Percentiles rank a stretch among this genome's conserved stretches.
Evolutionary conservation across 2,888 invertebrate species (phyloP).

Genomic region (Cotesia congregata): DNA sequence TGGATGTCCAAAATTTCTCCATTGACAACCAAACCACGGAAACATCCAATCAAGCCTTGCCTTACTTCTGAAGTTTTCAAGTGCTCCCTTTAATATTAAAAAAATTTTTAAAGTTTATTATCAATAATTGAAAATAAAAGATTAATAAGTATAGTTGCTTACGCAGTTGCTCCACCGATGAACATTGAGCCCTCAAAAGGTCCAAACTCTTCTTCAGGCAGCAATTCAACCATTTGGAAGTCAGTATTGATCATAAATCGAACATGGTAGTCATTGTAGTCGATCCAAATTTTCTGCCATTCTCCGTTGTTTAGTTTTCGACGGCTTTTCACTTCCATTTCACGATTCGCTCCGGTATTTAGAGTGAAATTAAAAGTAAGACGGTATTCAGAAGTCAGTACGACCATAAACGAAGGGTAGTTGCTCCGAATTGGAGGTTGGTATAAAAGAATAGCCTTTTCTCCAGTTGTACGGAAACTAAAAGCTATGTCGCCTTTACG

Average conservation of each 20-base stretch:
- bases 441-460: conserved; percentile 89
- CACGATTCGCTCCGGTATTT: conserved; percentile 86
- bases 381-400: conserved; percentile 86
- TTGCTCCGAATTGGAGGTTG: conserved; percentile 91
- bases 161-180: conserved; percentile 93
- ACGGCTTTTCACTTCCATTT: conserved; percentile 86
- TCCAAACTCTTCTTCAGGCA: conserved; percentile 89
- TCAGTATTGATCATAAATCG: conserved; percentile 93
- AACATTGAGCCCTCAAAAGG: conserved; percentile 95
- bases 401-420: conserved; percentile 93
- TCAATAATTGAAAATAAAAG: not conserved
- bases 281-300: conserved; percentile 97
- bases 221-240: conserved; percentile 87
- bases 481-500: conserved; percentile 92
- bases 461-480: conserved; percentile 92
- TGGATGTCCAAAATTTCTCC: conserved; percentile 92
- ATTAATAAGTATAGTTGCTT: conserved; percentile 68
- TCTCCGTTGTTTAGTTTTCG: conserved; percentile 90
- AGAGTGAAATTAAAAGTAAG: conserved; percentile 91
- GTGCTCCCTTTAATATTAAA: conserved; percentile 76
- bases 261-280: conserved; percentile 94
- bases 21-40: conserved; percentile 92
- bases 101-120: conserved; percentile 45
- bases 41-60: conserved; percentile 94
- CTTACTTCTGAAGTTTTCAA: conserved; percentile 86